A percentile compares a stretch with the other conserved stretches of the same genome.
These are phyloP conservation scores for Sinosuthora webbiana DNA, from an alignment of 2,113 vertebrate species.

Conservation along the genomic window DNA sequence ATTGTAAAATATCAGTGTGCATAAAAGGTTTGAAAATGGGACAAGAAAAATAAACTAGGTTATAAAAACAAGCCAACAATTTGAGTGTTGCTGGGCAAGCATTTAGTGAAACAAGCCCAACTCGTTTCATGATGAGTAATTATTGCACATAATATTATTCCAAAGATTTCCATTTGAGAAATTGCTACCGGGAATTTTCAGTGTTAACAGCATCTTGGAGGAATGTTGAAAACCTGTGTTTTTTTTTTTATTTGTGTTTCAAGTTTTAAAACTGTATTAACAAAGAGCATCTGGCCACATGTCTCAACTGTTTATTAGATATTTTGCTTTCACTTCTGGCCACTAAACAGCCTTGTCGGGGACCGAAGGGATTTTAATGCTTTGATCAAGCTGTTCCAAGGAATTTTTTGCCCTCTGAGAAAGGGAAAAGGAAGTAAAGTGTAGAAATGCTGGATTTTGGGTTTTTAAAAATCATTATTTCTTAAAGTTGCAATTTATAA, in stretches of 20 bases:
- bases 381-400: neutral
- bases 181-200: conserved; percentile 21
- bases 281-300: neutral
- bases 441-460: neutral
- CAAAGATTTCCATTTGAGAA: conserved; percentile 60
- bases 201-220: neutral
- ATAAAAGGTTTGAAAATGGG: neutral
- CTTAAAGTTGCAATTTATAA: neutral
- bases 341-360: neutral
- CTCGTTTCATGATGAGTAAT: conserved; percentile 60
- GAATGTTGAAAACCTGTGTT: conserved; percentile 2
- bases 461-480: too few relatives aligned
- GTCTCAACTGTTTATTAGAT: neutral
- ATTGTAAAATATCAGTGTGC: neutral
- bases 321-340: neutral
- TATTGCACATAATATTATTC: conserved; percentile 51
- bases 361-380: neutral
- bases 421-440: neutral
- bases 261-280: neutral
- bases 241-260: neutral
- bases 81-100: conserved; percentile 59
- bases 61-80: conserved; percentile 58
- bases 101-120: conserved; percentile 59
- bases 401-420: neutral
- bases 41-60: conserved; percentile 55